phyloP scores from a whole-genome alignment of 1,140 invertebrate genomes.

The Bombus waltoni region DNA sequence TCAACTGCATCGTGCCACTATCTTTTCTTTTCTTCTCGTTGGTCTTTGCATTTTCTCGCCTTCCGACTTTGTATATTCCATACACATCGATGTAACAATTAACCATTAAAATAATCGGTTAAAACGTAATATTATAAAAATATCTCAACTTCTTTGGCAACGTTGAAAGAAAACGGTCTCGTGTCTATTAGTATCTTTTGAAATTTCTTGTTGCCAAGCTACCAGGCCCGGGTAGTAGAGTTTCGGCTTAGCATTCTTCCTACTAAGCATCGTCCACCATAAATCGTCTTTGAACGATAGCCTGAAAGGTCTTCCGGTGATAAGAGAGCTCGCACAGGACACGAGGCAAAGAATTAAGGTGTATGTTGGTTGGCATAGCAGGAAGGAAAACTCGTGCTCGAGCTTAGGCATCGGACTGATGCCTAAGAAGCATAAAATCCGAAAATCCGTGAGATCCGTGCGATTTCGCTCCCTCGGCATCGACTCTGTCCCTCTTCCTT shows the following conservation, averaged over 20 bases:
- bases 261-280: conserved; percentile 38
- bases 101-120: neutral
- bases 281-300: conserved; percentile 63
- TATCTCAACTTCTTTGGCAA: neutral
- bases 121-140: neutral
- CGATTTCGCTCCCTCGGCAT: conserved; percentile 51
- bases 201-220: neutral
- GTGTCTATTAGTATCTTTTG: neutral
- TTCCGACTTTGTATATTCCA: too few species aligned
- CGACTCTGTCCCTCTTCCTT: neutral
- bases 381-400: conserved; percentile 20
- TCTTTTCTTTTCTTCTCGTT: too few species aligned
- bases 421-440: conserved; percentile 71
- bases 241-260: conserved; percentile 26
- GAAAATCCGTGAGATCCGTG: conserved; percentile 71
- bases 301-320: conserved; percentile 52
- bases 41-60: too few species aligned
- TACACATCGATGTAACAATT: neutral
- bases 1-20: too few species aligned
- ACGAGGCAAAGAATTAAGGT: conserved; percentile 1
- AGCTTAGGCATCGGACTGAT: conserved; percentile 30
- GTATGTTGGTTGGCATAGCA: conserved; percentile 42
- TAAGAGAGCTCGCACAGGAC: conserved; percentile 55
- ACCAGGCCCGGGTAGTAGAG: neutral
- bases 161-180: neutral